Percentiles rank a stretch among this genome's conserved stretches.
phyloP scores from a whole-genome alignment of 23 tunicate species.

The Botrylloides violaceus region DNA sequence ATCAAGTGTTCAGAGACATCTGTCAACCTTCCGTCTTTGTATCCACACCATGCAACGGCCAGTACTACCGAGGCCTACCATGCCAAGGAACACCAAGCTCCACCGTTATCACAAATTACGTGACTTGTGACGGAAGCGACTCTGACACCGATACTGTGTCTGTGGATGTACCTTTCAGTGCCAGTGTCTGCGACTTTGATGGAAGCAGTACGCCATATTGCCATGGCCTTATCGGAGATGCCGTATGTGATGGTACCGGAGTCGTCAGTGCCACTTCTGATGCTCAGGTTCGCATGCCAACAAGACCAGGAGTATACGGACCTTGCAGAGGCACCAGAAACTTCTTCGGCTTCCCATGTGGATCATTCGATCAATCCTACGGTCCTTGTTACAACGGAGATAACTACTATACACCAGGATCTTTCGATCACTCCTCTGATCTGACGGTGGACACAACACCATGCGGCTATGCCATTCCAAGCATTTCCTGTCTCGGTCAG shows the following conservation, averaged over 20 bases:
- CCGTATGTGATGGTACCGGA: background rate
- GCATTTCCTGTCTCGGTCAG: background rate
- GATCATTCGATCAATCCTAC: background rate
- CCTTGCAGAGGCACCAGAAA: background rate
- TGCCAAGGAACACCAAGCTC: background rate
- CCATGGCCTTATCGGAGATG: background rate
- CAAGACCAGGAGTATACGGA: background rate
- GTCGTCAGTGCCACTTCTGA: background rate
- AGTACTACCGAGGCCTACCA: background rate
- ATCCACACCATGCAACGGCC: constrained; percentile 5
- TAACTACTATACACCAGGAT: background rate
- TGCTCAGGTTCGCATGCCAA: background rate
- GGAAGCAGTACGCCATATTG: background rate
- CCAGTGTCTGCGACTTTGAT: background rate
- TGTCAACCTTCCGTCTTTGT: constrained; percentile 11
- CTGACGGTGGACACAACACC: background rate
- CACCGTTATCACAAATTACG: background rate
- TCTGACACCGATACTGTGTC: background rate
- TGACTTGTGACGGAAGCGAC: background rate
- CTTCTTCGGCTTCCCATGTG: constrained; percentile 2
- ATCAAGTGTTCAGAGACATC: constrained; percentile 7
- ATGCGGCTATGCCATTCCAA: background rate
- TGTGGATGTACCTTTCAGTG: background rate
- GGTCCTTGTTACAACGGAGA: background rate
- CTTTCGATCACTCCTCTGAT: background rate